These are phyloP conservation scores for Agapostemon virescens DNA, from an alignment of 2,888 invertebrate species.

Conservation along the genomic window DNA sequence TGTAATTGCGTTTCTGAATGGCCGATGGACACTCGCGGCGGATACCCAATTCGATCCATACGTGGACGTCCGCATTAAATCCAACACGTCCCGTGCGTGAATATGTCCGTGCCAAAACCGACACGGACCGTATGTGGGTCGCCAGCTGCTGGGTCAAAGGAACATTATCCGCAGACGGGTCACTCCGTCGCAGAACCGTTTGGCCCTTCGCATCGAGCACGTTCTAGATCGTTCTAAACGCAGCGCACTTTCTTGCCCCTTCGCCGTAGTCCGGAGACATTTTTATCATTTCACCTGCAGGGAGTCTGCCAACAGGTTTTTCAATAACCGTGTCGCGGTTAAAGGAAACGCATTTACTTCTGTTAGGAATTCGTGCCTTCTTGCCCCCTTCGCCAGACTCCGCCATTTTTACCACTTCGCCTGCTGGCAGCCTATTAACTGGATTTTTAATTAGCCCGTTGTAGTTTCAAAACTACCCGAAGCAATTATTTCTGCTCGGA, in stretches of 20 bases:
- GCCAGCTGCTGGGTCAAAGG: not conserved
- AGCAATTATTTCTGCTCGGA: no score
- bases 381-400: no score
- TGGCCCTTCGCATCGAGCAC: not conserved
- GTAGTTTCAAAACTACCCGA: no score
- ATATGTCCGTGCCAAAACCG: slow-evolving; percentile 3
- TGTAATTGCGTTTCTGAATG: not conserved
- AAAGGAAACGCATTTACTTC: no score
- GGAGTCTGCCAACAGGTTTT: no score
- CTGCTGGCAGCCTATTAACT: no score
- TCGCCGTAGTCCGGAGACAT: no score
- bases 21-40: not conserved
- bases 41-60: not conserved
- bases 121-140: not conserved
- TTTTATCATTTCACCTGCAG: no score
- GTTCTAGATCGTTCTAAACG: not conserved
- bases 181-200: not conserved
- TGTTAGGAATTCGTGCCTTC: no score
- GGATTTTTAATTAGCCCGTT: no score
- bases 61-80: slow-evolving; percentile 11
- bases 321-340: no score
- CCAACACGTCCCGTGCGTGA: not conserved
- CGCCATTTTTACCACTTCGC: no score
- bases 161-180: not conserved
- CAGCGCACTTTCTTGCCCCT: not conserved